These are phyloP conservation scores for Caligus rogercresseyi DNA, from an alignment of 1,140 invertebrate species.

Conservation along the genomic window DNA sequence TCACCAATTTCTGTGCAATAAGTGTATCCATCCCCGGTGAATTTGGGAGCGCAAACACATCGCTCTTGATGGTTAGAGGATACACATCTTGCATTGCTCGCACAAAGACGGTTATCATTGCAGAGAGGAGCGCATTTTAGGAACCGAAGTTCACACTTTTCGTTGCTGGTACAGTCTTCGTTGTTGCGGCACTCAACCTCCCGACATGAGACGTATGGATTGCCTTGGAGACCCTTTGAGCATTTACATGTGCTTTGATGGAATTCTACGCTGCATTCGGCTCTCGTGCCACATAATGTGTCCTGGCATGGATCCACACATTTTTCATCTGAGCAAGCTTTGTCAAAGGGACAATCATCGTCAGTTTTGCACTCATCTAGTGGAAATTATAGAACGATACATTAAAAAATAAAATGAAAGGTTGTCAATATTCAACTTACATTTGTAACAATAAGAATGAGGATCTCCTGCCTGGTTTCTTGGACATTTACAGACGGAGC, in stretches of 20 bases:
- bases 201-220: constrained; percentile 41
- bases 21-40: constrained; percentile 26
- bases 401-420: constrained; percentile 21
- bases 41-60: constrained; percentile 31
- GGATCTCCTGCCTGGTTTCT: constrained; percentile 28
- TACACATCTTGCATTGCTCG: background rate
- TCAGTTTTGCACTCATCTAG: constrained; percentile 26
- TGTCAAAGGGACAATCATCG: constrained; percentile 26
- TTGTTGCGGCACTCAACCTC: constrained; percentile 23
- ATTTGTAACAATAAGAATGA: constrained; percentile 28
- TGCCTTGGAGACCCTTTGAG: constrained; percentile 57
- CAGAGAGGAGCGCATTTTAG: background rate
- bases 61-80: background rate
- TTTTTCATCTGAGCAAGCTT: constrained; percentile 42
- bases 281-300: constrained; percentile 49
- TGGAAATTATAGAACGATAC: constrained; percentile 36
- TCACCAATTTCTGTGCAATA: background rate
- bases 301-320: constrained; percentile 60
- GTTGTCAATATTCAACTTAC: background rate
- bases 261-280: constrained; percentile 65
- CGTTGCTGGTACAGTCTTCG: constrained; percentile 5
- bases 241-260: constrained; percentile 66
- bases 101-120: constrained; percentile 32
- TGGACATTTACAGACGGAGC: constrained; percentile 27
- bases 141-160: constrained; percentile 19